Base-by-base conservation (phyloP, 2,888 invertebrate species). In the Horisme vitalbata region DNA sequence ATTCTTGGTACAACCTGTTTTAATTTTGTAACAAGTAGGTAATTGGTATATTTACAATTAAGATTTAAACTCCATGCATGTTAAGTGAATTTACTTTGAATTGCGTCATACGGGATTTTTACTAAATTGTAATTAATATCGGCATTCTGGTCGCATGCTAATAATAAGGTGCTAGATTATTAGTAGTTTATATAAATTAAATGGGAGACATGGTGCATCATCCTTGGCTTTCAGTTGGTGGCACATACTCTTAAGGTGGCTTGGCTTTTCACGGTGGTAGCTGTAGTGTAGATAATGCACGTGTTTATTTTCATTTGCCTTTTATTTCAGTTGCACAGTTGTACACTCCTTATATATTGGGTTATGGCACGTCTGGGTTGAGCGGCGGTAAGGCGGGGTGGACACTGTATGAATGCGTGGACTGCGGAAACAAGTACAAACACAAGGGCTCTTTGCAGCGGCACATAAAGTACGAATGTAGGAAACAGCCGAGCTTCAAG, bases 401-500 rank as follows among this genome's bases (percentile, higher is more conserved):
- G 89, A 87, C 89, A 41, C 76, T 89, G 60, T 91, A 91, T 73
- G 91, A 90, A 54, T 94, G 94, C 85, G 91, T 91, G 67, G 91
- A 90, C 67, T 96, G 96, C 80, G 94, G 95, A 59, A 96, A 96
- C 88, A 92, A 93, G 65, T 96, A 96, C 91, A 94, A 94, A 84
- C 93, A 94, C 81, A 94, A 94, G 72, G 94, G 94, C 61, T 95
- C 94, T 53, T 90, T 95, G 65, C 94, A 93, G 75, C 91, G 95
- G 45, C 95, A 95, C 78, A 91, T 93, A 67, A 93, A 93, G 69
- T 94, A 94, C 80, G 95, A 95, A 75, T 95, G 95, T 72, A 91
- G 92, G 58, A 93, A 93, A 73, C 91, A 92, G 62, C 94, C 94
- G 11, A 92, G 93, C 71, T 93, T 93, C 85, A 92, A 93, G 75